phyloP scores from a whole-genome alignment of 2,888 invertebrate genomes.

The Parasteatoda lunata region DNA sequence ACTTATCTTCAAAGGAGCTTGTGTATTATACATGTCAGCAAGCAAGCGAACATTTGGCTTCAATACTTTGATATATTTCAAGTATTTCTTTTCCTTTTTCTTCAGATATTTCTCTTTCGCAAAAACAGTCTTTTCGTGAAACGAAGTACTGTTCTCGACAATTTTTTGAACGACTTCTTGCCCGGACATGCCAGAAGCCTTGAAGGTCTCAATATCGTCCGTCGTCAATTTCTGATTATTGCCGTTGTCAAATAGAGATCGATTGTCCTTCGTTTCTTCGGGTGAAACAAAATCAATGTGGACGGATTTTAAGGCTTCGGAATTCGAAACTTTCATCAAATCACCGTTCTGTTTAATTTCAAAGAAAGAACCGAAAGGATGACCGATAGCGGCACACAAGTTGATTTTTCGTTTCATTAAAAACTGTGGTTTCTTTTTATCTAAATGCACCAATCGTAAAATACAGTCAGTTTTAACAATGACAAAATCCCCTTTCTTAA shows the following conservation, averaged over 20 bases:
- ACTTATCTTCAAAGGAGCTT: constrained; percentile 80
- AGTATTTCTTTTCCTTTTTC: constrained; percentile 96
- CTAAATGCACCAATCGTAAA: constrained; percentile 43
- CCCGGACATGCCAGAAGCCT: constrained; percentile 84
- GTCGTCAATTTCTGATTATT: constrained; percentile 87
- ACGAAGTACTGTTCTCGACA: constrained; percentile 93
- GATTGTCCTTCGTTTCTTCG: constrained; percentile 80
- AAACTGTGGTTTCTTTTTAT: constrained; percentile 51
- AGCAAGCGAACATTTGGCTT: constrained; percentile 87
- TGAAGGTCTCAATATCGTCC: constrained; percentile 86
- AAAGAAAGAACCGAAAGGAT: constrained; percentile 62
- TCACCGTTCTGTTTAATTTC: constrained; percentile 54
- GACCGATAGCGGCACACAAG: constrained; percentile 43
- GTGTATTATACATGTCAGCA: constrained; percentile 87
- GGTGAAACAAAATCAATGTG: constrained; percentile 15
- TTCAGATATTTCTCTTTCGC: constrained; percentile 90
- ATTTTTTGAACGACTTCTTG: constrained; percentile 86
- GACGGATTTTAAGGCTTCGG: constrained; percentile 22
- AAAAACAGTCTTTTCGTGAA: constrained; percentile 90
- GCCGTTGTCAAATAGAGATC: constrained; percentile 86
- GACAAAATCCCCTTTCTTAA: constrained; percentile 49
- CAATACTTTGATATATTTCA: constrained; percentile 85
- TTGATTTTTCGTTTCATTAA: constrained; percentile 54
- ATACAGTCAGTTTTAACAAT: constrained; percentile 42
- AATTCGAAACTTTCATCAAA: constrained; percentile 10